These are phyloP conservation scores for Crossocerus cetratus DNA, from an alignment of 2,888 invertebrate species.

Conservation along the genomic window DNA sequence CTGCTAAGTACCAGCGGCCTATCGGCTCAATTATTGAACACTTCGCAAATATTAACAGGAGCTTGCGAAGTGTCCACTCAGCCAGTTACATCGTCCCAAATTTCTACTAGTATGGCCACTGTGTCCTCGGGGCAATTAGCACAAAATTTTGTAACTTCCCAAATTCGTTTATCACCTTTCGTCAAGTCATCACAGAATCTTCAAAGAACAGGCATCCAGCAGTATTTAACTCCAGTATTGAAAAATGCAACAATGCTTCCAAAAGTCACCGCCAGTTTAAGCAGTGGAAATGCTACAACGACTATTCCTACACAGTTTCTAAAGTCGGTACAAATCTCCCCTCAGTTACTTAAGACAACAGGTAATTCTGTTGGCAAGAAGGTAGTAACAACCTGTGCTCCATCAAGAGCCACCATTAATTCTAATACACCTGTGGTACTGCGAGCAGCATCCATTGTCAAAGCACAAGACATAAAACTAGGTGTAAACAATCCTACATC, in stretches of 20 bases:
- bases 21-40: conserved; percentile 61
- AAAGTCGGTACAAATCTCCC: conserved; percentile 67
- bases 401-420: conserved; percentile 30
- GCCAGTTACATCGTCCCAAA: conserved; percentile 40
- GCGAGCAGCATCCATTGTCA: conserved; percentile 61
- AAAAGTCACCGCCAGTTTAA: conserved; percentile 43
- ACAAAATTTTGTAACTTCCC: conserved; percentile 57
- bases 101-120: conserved; percentile 42
- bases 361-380: conserved; percentile 29
- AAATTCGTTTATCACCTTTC: conserved; percentile 60
- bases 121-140: conserved; percentile 39
- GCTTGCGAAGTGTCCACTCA: conserved; percentile 58
- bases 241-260: conserved; percentile 52
- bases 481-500: conserved; percentile 48
- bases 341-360: conserved; percentile 63
- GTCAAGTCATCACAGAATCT: conserved; percentile 58
- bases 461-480: conserved; percentile 61
- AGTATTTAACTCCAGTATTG: conserved; percentile 62
- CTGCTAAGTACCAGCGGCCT: conserved; percentile 60
- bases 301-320: conserved; percentile 48
- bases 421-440: conserved; percentile 62
- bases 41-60: conserved; percentile 59
- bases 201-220: conserved; percentile 60
- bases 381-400: conserved; percentile 18
- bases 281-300: conserved; percentile 37